Percentiles rank a stretch among this genome's conserved stretches.
These are phyloP conservation scores for Enteromius paludinosus DNA, from an alignment of 2,797 vertebrate species.

Conservation along the genomic window DNA sequence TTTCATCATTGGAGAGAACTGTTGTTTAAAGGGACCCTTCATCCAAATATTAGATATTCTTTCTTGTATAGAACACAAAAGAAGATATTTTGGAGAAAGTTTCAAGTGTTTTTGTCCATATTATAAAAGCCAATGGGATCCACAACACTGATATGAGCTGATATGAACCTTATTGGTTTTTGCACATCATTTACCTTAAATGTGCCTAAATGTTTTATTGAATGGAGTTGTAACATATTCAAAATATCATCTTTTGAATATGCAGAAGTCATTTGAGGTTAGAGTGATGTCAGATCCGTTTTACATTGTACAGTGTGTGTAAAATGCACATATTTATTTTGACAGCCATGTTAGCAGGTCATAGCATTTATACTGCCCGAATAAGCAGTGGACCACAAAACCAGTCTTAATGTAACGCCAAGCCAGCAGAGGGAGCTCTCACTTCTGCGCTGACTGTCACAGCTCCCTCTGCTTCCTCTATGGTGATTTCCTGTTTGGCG, in stretches of 20 bases:
- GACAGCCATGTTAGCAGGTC: neutral
- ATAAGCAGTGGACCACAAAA: neutral
- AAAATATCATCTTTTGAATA: neutral
- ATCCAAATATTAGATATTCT: neutral
- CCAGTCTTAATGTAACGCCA: too few relatives aligned
- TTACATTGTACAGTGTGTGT: neutral
- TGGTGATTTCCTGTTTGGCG: too few relatives aligned
- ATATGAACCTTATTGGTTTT: neutral
- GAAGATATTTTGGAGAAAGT: neutral
- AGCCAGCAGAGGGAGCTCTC: too few relatives aligned
- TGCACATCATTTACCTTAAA: neutral
- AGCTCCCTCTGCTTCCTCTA: too few relatives aligned
- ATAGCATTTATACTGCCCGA: neutral
- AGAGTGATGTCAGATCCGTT: neutral
- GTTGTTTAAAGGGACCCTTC: neutral
- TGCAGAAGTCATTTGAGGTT: neutral
- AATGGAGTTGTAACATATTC: neutral
- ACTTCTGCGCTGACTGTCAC: too few relatives aligned
- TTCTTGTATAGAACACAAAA: too few relatives aligned
- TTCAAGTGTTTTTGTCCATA: neutral
- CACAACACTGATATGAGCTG: neutral
- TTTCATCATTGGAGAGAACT: neutral
- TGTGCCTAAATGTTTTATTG: neutral
- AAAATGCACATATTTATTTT: neutral
- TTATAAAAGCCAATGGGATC: neutral